phyloP scores from a whole-genome alignment of 2,888 invertebrate species.

The Pachliopta kotzebuea region DNA sequence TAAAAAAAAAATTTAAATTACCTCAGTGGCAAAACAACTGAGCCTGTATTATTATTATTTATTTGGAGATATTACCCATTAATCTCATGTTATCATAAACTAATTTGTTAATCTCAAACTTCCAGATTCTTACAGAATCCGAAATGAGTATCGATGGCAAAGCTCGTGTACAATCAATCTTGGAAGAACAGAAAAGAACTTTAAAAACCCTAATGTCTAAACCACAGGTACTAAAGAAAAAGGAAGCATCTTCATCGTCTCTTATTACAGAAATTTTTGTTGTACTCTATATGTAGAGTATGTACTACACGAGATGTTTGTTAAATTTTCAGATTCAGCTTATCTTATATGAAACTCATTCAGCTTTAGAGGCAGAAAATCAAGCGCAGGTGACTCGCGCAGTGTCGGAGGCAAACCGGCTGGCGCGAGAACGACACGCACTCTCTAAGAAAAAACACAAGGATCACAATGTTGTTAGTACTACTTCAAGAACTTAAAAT shows the following conservation, averaged over 20 bases:
- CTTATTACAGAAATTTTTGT: too few relatives aligned
- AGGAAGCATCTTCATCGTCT: neutral
- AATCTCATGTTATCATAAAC: neutral
- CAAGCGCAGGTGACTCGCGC: constrained; percentile 85
- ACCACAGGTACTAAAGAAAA: constrained; percentile 81
- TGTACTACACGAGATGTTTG: too few relatives aligned
- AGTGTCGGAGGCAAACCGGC: constrained; percentile 84
- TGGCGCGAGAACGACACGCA: constrained; percentile 85
- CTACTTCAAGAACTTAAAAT: neutral
- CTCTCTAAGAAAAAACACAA: constrained; percentile 61
- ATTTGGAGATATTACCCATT: neutral
- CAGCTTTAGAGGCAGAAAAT: constrained; percentile 87
- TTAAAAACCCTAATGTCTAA: constrained; percentile 87
- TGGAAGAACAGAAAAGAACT: constrained; percentile 88
- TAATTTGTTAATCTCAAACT: neutral
- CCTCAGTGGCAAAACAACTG: too few relatives aligned
- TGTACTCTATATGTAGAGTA: too few relatives aligned
- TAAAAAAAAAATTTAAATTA: neutral
- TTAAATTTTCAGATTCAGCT: constrained; percentile 83
- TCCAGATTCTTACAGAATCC: constrained; percentile 82
- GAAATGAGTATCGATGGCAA: constrained; percentile 82
- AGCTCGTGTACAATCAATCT: constrained; percentile 82
- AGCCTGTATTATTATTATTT: too few relatives aligned
- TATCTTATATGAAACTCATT: constrained; percentile 90
- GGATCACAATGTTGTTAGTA: constrained; percentile 46